phyloP scores from a whole-genome alignment of 1,140 invertebrate species.

The Drosophila kepulauana region DNA sequence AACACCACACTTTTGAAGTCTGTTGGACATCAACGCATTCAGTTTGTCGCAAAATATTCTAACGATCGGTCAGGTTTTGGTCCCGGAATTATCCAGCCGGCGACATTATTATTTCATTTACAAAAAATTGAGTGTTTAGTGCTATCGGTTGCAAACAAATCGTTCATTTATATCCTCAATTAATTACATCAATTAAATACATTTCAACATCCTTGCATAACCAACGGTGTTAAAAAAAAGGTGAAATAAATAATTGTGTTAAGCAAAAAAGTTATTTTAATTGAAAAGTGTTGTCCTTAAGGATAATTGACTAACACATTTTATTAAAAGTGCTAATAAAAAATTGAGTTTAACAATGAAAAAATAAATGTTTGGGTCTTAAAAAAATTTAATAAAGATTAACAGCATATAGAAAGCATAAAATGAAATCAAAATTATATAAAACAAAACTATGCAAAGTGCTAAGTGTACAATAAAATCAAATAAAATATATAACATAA shows the following conservation, averaged over 20 bases:
- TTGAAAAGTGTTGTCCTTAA: neutral
- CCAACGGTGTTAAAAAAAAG: slow-evolving; percentile 18
- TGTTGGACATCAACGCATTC: slow-evolving; percentile 53
- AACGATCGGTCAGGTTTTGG: slow-evolving; percentile 79
- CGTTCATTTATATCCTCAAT: slow-evolving; percentile 6
- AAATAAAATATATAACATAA: too few relatives aligned
- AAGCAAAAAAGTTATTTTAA: neutral
- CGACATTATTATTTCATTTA: slow-evolving; percentile 12
- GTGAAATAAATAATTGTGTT: slow-evolving; percentile 16
- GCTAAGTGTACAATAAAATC: too few relatives aligned
- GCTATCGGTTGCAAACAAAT: slow-evolving; percentile 7
- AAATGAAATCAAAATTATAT: too few relatives aligned
- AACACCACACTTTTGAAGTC: slow-evolving; percentile 44
- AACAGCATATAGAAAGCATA: too few relatives aligned
- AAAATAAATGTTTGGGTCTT: too few relatives aligned
- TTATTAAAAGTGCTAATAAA: too few relatives aligned
- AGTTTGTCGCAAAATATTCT: slow-evolving; percentile 82
- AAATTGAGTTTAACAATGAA: too few relatives aligned
- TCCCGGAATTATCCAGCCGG: slow-evolving; percentile 31
- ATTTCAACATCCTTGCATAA: slow-evolving; percentile 45
- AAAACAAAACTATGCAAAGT: too few relatives aligned
- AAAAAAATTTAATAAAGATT: too few relatives aligned
- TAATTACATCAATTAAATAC: slow-evolving; percentile 8
- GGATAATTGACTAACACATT: too few relatives aligned
- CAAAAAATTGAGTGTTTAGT: slow-evolving; percentile 42